phyloP scores from a whole-genome alignment of 1,140 invertebrate genomes.

The Zophobas morio region DNA sequence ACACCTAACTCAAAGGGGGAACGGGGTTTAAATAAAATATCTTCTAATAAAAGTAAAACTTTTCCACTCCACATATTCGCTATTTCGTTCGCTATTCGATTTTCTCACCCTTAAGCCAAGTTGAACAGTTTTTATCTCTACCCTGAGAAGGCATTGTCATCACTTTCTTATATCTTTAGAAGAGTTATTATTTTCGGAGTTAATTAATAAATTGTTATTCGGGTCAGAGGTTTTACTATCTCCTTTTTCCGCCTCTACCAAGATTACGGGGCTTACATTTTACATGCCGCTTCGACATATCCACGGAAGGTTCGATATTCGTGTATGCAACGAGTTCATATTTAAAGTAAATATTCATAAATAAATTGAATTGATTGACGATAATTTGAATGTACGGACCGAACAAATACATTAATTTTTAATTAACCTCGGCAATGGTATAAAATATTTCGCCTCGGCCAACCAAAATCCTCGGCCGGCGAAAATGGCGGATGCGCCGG shows the following conservation, averaged over 20 bases:
- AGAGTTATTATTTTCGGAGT: slow-evolving; percentile 49
- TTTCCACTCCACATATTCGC: slow-evolving; percentile 49
- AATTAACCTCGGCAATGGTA: no score
- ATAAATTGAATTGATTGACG: no score
- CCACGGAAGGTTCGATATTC: background rate
- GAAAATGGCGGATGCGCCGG: no score
- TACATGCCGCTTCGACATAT: slow-evolving; percentile 8
- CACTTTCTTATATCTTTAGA: slow-evolving; percentile 51
- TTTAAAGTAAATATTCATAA: background rate
- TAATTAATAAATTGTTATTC: slow-evolving; percentile 55
- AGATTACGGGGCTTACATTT: slow-evolving; percentile 28
- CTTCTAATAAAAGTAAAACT: slow-evolving; percentile 51
- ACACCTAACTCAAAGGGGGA: slow-evolving; percentile 19
- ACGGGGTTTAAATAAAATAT: slow-evolving; percentile 49
- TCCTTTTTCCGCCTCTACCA: slow-evolving; percentile 7
- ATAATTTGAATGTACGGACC: no score
- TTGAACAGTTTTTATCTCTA: slow-evolving; percentile 51
- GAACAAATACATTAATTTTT: background rate
- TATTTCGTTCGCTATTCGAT: slow-evolving; percentile 50
- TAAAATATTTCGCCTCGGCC: no score
- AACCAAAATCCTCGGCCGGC: no score
- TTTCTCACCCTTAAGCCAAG: slow-evolving; percentile 51
- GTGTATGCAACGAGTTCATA: background rate
- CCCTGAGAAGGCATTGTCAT: slow-evolving; percentile 50
- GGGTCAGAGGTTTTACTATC: slow-evolving; percentile 45